Percentiles rank a stretch among this genome's conserved stretches.
These are phyloP conservation scores for Drosophila miranda DNA, from an alignment of 1,140 invertebrate species.

Conservation along the genomic window DNA sequence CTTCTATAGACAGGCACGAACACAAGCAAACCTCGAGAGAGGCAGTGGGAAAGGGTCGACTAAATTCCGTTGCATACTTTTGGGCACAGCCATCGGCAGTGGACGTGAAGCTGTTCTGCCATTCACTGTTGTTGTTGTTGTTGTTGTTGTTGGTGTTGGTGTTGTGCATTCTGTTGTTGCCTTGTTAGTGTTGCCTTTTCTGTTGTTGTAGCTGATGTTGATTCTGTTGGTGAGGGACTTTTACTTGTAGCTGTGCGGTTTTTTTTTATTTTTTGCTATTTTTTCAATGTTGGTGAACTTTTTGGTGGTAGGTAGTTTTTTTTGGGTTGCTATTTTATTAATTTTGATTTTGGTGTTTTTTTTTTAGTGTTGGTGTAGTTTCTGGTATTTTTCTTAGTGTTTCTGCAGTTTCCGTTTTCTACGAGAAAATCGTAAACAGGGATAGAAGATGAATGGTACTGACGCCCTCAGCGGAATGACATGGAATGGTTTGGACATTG, in stretches of 20 bases:
- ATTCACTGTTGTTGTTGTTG: slow-evolving; percentile 11
- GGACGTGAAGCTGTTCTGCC: slow-evolving; percentile 13
- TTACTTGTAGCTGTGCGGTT: slow-evolving; percentile 7
- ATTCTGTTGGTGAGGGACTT: too few relatives aligned
- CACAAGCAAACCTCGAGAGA: slow-evolving; percentile 7
- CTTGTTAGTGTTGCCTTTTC: slow-evolving; percentile 4
- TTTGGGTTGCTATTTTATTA: too few relatives aligned
- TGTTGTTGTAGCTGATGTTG: too few relatives aligned
- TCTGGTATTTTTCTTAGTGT: too few relatives aligned
- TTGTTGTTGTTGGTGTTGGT: slow-evolving; percentile 17
- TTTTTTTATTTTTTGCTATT: not conserved
- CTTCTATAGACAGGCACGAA: slow-evolving; percentile 8
- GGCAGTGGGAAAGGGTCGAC: not conserved
- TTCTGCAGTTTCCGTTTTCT: too few relatives aligned
- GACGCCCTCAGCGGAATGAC: not conserved
- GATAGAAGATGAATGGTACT: slow-evolving; percentile 11
- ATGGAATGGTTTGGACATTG: too few relatives aligned
- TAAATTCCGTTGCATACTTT: slow-evolving; percentile 61
- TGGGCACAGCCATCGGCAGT: slow-evolving; percentile 39
- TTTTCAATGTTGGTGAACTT: too few relatives aligned
- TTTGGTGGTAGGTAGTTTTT: too few relatives aligned
- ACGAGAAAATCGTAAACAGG: not conserved
- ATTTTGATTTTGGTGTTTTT: too few relatives aligned
- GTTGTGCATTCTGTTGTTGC: too few relatives aligned
- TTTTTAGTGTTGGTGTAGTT: too few relatives aligned